Base-by-base conservation (phyloP, 2,797 vertebrate genomes). In the Lacerta viridis region DNA sequence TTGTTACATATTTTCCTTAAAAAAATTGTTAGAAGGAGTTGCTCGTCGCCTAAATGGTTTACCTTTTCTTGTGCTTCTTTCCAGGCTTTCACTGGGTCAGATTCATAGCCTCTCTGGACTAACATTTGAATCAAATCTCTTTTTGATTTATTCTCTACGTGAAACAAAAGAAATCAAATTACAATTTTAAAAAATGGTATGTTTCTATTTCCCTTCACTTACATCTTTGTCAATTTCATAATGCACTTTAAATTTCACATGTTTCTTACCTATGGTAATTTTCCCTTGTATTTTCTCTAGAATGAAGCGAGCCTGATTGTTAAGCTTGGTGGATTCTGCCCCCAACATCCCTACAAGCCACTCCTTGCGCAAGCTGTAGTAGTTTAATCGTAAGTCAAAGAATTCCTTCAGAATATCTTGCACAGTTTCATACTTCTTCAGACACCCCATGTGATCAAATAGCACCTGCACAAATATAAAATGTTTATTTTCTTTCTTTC, bases 221-320 rank as follows among this genome's bases (percentile, higher is more conserved):
- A 64, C 17, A 18, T 64, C 20, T 43, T 61, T 83, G 59, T 29
- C 33, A 75, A 27, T 74, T 39, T 83, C 91, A 96, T 69, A 87
- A 90, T 90, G 90, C 87, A 13, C 78, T 89, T 90, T 50, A 74
- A 93, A 82, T 86, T 89, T 86, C 87, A 89, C 39, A 71, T 89
- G 33, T 89, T 86, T 91, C 95, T 96, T 96, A 99, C 99, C 99
- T 33, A 99, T 99, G 55, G 98, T 91, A 83, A 99, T 94, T 96
- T 99, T 99, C 2, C 99, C 99, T 93, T 99, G 98, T 71, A 99
- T 99, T 97, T 99, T 99, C 97, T 99, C 99, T 87, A 99, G 97
- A 27, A 99, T 97, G 85, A 99, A 99, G 83, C 99, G 98, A 55
- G 99, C 99, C 95, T 99, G 99, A 95, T 99, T 99, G 94, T 98